Evolutionary conservation across 2,888 invertebrate genomes (phyloP), one percentile per base, ranked within the genome.

Genomic region (Plebejus anna): DNA sequence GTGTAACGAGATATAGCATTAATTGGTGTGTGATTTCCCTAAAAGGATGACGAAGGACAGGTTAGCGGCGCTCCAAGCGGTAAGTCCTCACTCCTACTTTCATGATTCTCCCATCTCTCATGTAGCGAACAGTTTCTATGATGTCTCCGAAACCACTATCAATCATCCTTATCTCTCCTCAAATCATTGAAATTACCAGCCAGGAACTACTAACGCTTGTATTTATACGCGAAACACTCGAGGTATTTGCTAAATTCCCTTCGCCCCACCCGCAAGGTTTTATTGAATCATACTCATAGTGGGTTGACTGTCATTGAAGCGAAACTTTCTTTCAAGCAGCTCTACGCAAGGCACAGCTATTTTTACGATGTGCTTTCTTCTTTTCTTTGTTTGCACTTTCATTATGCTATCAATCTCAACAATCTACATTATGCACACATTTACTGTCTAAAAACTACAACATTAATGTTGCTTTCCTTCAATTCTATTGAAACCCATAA

Each of bases 1-100:
- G 94, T 95, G 95, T 95, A 95, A 94, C 94, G 94, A 95, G 95
- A 94, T 91, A 92, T 94, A 94, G 94, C 94, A 94, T 94, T 94
- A 92, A 90, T 94, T 95, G 94, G 95, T 95, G 95, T 95, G 96
- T 95, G 95, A 95, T 94, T 93, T 90, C 92, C 92, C 90, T 87
- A 93, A 91, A 93, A 96, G 92, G 94, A 98, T 98, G 98, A 98
- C 98, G 95, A 98, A 98, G 96, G 98, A 98, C 96, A 98, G 98
- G 96, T 96, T 98, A 96, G 98, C 98, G 95, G 98, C 98, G 94
- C 96, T 98, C 88, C 97, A 97, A 95, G 98, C 98, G 96, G 97
- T 97, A 95, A 96, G 97, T 91, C 85, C 81, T 83, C 82, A 82
- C 82, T 83, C 55, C 84, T 85, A 81, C 84, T 88, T 79, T 86